Evolutionary conservation across 92 coral and sea anemone species (phyloP).

Genomic region (Phenganax subtilis): DNA sequence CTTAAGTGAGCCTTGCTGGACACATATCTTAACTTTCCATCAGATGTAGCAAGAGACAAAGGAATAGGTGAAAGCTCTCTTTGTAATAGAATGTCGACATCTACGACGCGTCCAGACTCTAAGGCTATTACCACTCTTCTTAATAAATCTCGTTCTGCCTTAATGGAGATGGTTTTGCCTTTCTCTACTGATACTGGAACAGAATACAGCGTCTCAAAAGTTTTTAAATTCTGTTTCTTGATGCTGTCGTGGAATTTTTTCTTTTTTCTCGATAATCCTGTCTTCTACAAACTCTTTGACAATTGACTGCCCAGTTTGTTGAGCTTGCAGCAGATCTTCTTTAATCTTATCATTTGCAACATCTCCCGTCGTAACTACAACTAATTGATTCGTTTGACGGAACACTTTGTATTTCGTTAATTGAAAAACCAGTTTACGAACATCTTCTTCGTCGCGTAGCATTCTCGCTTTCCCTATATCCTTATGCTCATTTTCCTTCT

Average conservation of each 20-base stretch:
- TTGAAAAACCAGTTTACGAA: conserved; percentile 35
- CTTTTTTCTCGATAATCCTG: conserved; percentile 44
- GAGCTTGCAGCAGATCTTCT: conserved; percentile 48
- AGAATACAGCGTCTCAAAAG: conserved; percentile 52
- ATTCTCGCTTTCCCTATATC: conserved; percentile 44
- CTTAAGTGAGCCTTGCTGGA: conserved; percentile 27
- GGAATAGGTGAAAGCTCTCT: conserved; percentile 35
- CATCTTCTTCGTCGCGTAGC: conserved; percentile 51
- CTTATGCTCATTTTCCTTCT: conserved; percentile 43
- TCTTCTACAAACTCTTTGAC: conserved; percentile 46
- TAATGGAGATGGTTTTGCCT: conserved; percentile 44
- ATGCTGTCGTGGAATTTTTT: conserved; percentile 52
- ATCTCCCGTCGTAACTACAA: conserved; percentile 52
- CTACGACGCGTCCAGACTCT: conserved; percentile 40
- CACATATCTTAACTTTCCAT: conserved; percentile 9
- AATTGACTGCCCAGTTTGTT: conserved; percentile 36
- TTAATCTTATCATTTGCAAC: conserved; percentile 49
- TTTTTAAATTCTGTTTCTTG: conserved; percentile 57
- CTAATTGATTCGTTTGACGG: conserved; percentile 40
- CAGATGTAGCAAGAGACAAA: conserved; percentile 18
- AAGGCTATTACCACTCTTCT: conserved; percentile 33
- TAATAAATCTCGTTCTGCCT: conserved; percentile 35
- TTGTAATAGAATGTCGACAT: conserved; percentile 28
- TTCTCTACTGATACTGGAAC: conserved; percentile 55
- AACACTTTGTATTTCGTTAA: conserved; percentile 43